Percentiles rank a stretch among this genome's conserved stretches.
phyloP scores from a whole-genome alignment of 2,113 vertebrate genomes.

The Pelmatolapia mariae region DNA sequence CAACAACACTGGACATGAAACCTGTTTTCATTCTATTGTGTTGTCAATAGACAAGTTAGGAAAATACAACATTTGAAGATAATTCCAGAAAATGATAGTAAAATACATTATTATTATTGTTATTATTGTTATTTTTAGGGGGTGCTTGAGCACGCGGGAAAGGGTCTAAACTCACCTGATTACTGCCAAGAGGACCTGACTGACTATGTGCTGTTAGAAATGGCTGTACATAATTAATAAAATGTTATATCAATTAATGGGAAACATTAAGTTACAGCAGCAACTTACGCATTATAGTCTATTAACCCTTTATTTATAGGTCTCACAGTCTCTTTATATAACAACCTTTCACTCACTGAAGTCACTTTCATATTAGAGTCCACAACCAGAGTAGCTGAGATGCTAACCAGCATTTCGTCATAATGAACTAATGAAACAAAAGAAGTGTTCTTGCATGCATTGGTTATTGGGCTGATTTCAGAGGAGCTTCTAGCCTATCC shows the following conservation, averaged over 20 bases:
- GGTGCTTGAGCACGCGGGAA: not conserved
- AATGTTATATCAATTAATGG: not conserved
- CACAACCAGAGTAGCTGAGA: not conserved
- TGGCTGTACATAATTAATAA: not conserved
- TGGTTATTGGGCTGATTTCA: not conserved
- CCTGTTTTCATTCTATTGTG: not conserved
- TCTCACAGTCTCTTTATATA: not conserved
- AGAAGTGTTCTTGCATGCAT: not conserved
- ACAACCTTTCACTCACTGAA: not conserved
- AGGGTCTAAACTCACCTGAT: not conserved
- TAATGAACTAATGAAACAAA: not conserved
- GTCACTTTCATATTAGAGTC: not conserved
- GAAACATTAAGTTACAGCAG: not conserved
- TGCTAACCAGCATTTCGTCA: not conserved
- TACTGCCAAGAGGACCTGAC: not conserved
- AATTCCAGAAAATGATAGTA: not conserved
- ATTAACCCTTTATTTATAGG: not conserved
- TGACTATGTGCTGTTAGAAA: not conserved
- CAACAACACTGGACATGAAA: not conserved
- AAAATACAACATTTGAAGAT: fast-evolving
- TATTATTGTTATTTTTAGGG: not conserved
- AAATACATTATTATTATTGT: too few relatives aligned
- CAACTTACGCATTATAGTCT: not conserved
- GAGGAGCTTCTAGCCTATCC: not conserved
- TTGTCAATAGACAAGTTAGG: not conserved